Evolutionary conservation across 1,140 invertebrate genomes (phyloP).

Genomic region (Leguminivora glycinivorella): DNA sequence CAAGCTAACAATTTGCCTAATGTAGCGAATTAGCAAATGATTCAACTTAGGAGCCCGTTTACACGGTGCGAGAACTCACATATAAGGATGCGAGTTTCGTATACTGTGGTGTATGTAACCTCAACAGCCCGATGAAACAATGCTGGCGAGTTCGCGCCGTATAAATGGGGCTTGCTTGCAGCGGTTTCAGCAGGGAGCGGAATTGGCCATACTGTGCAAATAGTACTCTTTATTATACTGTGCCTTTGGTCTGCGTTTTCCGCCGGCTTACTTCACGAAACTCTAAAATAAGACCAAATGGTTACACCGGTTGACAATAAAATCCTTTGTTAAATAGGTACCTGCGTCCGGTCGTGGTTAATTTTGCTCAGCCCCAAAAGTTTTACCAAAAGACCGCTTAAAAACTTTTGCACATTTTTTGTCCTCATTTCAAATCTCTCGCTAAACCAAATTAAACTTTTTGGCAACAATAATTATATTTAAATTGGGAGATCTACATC

Average conservation of each 20-base stretch:
- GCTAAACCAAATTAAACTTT: slow-evolving; percentile 30
- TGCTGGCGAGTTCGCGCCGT: no score
- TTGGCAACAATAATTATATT: slow-evolving; percentile 32
- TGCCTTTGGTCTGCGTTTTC: slow-evolving; percentile 5
- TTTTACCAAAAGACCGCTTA: slow-evolving; percentile 33
- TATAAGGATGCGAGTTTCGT: no score
- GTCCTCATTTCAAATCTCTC: slow-evolving; percentile 29
- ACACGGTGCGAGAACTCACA: no score
- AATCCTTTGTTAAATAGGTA: slow-evolving; percentile 26
- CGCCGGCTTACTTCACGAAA: not conserved
- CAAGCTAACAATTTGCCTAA: slow-evolving; percentile 17
- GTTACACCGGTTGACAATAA: not conserved
- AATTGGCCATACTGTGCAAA: no score
- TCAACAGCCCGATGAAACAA: no score
- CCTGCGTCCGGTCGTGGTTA: slow-evolving; percentile 18
- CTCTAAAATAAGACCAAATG: slow-evolving; percentile 3
- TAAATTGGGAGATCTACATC: slow-evolving; percentile 31
- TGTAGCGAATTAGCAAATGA: slow-evolving; percentile 12
- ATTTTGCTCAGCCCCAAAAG: slow-evolving; percentile 8
- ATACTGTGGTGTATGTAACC: no score
- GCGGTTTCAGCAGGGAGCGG: no score
- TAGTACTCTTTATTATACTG: no score
- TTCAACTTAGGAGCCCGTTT: slow-evolving; percentile 14
- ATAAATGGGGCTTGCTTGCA: no score
- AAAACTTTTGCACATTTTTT: slow-evolving; percentile 44